A percentile compares a stretch with the other conserved stretches of the same genome.
phyloP scores from a whole-genome alignment of 1,140 invertebrate species.

The Drosophila arizonae region DNA sequence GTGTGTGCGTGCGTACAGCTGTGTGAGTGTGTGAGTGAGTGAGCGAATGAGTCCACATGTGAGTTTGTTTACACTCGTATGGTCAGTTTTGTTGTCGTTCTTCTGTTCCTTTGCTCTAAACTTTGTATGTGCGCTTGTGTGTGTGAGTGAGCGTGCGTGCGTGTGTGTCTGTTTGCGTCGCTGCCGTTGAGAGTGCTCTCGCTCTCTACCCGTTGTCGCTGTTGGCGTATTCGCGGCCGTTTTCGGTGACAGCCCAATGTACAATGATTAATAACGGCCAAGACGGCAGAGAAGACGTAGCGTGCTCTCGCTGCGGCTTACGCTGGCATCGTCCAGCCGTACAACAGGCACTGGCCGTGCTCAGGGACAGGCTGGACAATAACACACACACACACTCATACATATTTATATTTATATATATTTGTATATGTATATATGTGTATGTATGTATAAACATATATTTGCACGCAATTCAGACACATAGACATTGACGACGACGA shows the following conservation, averaged over 20 bases:
- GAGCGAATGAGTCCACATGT: constrained; percentile 46
- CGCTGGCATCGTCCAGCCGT: constrained; percentile 60
- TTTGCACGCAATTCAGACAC: constrained; percentile 42
- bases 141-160: constrained; percentile 22
- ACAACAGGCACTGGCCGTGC: constrained; percentile 60
- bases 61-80: constrained; percentile 63
- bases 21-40: constrained; percentile 40
- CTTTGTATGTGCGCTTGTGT: constrained; percentile 40
- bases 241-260: constrained; percentile 81
- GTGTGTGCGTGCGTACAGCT: constrained; percentile 14
- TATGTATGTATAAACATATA: constrained; percentile 2
- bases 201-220: constrained; percentile 51
- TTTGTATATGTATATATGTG: too few relatives aligned
- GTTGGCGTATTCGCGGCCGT: constrained; percentile 75
- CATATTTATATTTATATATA: too few relatives aligned
- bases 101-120: constrained; percentile 52
- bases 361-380: constrained; percentile 49
- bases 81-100: constrained; percentile 68
- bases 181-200: constrained; percentile 41
- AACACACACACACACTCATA: constrained; percentile 5
- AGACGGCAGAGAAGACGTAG: constrained; percentile 73
- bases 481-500: constrained; percentile 42
- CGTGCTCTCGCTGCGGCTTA: constrained; percentile 50
- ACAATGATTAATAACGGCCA: constrained; percentile 82
- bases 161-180: constrained; percentile 16